phyloP scores from a whole-genome alignment of 37 sponge, comb jelly and placozoan species.

The Halisarca cf. caerulea region DNA sequence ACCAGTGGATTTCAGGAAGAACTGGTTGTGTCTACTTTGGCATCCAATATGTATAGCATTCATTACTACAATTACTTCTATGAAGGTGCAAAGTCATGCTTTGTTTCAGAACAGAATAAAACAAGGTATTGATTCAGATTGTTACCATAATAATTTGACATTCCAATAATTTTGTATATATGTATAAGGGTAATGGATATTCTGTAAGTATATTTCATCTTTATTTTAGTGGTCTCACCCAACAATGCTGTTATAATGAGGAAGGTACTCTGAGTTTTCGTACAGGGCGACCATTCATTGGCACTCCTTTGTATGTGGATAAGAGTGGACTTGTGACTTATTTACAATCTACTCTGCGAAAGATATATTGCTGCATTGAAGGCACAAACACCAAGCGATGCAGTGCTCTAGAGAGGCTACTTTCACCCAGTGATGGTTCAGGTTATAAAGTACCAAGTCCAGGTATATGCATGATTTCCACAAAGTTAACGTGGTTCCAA shows the following conservation, averaged over 20 bases:
- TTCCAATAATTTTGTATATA: background rate
- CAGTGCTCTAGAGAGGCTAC: background rate
- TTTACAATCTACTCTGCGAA: conserved; percentile 10
- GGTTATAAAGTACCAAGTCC: conserved; percentile 17
- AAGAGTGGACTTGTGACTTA: background rate
- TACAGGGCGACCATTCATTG: background rate
- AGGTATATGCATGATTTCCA: too few relatives aligned
- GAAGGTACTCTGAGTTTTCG: background rate
- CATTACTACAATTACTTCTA: too few relatives aligned
- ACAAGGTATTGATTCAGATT: background rate
- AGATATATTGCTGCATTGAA: conserved; percentile 33
- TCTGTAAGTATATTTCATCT: background rate
- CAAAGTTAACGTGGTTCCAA: too few relatives aligned
- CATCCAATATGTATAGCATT: background rate
- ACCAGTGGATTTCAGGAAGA: background rate
- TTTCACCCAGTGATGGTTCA: conserved; percentile 17
- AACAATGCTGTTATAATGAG: conserved; percentile 48
- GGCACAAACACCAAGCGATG: conserved; percentile 12
- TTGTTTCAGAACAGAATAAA: background rate
- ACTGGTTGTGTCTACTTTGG: background rate
- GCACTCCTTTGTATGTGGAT: background rate
- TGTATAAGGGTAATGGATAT: background rate
- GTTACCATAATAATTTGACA: too few relatives aligned
- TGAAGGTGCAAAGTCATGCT: background rate
- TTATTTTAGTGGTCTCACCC: background rate